These are phyloP conservation scores for Urophycis tenuis DNA, from an alignment of 2,797 vertebrate species.

Conservation along the genomic window DNA sequence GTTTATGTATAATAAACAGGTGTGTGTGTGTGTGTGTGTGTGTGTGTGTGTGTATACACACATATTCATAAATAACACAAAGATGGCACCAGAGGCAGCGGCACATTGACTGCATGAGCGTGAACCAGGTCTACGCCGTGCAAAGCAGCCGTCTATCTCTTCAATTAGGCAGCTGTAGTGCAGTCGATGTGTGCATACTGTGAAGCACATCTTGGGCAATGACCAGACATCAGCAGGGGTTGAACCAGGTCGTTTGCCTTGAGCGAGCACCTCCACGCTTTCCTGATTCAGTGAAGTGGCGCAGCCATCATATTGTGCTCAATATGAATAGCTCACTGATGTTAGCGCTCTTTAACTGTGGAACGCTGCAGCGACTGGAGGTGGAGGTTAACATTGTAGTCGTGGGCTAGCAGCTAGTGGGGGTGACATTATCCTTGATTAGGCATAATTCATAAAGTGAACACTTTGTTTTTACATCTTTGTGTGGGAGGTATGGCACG, in stretches of 20 bases:
- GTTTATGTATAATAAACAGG: neutral
- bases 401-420: neutral
- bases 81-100: neutral
- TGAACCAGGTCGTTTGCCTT: neutral
- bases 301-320: neutral
- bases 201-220: neutral
- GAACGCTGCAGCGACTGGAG: neutral
- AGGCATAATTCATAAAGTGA: neutral
- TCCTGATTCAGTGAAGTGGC: neutral
- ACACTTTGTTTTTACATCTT: neutral
- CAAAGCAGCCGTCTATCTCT: slow-evolving; percentile 30
- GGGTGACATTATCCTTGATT: neutral
- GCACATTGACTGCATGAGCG: slow-evolving; percentile 22
- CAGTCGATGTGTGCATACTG: neutral
- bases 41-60: neutral
- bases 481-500: slow-evolving; percentile 1
- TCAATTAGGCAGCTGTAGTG: neutral
- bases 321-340: neutral
- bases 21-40: neutral
- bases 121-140: slow-evolving; percentile 9
- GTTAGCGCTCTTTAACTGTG: neutral
- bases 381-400: neutral
- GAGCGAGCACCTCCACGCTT: neutral
- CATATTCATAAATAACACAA: neutral
- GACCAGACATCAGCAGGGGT: neutral